These are phyloP conservation scores for Syrista parreyssii DNA, from an alignment of 2,888 invertebrate genomes.

Conservation along the genomic window DNA sequence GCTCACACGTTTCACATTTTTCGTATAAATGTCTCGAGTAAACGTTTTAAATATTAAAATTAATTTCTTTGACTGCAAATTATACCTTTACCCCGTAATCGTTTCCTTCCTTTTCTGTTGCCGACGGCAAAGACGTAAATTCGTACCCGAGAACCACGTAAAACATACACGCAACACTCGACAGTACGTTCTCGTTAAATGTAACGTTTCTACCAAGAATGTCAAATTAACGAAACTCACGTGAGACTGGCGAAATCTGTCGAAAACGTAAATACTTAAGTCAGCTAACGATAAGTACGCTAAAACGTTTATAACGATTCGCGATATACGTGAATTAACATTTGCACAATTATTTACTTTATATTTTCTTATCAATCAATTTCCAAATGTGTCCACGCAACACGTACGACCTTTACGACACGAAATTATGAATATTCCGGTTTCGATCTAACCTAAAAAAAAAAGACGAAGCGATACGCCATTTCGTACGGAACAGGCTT, in stretches of 20 bases:
- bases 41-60: not conserved
- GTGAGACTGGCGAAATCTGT: not conserved
- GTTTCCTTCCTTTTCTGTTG: not conserved
- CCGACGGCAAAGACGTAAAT: not conserved
- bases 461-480: not conserved
- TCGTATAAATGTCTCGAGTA: not conserved
- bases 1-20: not conserved
- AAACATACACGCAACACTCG: not conserved
- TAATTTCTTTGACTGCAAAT: not conserved
- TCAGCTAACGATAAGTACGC: not conserved
- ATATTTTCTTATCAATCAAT: not conserved
- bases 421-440: not conserved
- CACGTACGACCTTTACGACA: not conserved
- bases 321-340: not conserved
- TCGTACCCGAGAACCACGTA: not conserved
- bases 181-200: not conserved
- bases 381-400: not conserved
- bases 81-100: not conserved
- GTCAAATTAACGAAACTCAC: not conserved
- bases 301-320: not conserved
- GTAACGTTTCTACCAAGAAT: not conserved
- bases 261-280: not conserved
- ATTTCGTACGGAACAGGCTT: not conserved
- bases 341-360: not conserved
- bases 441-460: not conserved